Conservation (phyloP, 64 coral and sea anemone species). For the Montipora foliosa region DNA sequence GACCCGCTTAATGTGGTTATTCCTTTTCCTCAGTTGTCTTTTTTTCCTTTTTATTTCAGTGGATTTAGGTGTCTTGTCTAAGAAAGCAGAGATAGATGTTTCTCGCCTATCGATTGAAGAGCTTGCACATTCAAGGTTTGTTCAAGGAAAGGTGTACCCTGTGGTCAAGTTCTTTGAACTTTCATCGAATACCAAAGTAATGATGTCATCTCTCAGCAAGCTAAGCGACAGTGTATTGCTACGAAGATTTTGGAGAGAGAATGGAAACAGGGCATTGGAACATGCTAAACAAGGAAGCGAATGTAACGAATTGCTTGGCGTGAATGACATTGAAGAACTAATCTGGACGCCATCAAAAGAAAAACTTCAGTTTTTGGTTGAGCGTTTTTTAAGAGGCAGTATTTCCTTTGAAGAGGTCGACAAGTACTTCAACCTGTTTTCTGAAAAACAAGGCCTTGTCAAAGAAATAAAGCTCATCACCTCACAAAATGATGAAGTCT, state of each 20-base stretch:
- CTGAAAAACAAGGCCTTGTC: neutral
- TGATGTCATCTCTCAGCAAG: constrained; percentile 6
- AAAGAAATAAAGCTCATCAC: constrained; percentile 37
- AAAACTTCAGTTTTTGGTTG: neutral
- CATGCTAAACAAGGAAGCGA: neutral
- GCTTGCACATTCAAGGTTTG: neutral
- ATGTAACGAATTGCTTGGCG: neutral
- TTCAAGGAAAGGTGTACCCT: neutral
- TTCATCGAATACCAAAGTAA: constrained; percentile 24
- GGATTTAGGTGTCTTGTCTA: constrained; percentile 3
- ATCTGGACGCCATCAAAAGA: constrained; percentile 40
- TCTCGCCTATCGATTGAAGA: neutral
- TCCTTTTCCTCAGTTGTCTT: too few relatives aligned
- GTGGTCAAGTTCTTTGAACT: constrained; percentile 45
- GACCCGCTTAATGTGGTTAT: too few relatives aligned
- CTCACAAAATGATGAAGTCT: neutral
- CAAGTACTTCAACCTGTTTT: constrained; percentile 41
- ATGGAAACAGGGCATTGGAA: constrained; percentile 10
- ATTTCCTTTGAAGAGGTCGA: constrained; percentile 57
- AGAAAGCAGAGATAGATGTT: neutral
- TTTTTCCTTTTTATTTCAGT: constrained; percentile 41
- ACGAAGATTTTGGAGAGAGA: constrained; percentile 47
- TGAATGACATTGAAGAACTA: constrained; percentile 29
- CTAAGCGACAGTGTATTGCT: constrained; percentile 25
- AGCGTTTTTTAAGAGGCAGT: constrained; percentile 13